Evolutionary conservation across 2,113 vertebrate genomes (phyloP), one percentile per base, ranked within the genome.

Genomic region (Spea bombifrons): DNA sequence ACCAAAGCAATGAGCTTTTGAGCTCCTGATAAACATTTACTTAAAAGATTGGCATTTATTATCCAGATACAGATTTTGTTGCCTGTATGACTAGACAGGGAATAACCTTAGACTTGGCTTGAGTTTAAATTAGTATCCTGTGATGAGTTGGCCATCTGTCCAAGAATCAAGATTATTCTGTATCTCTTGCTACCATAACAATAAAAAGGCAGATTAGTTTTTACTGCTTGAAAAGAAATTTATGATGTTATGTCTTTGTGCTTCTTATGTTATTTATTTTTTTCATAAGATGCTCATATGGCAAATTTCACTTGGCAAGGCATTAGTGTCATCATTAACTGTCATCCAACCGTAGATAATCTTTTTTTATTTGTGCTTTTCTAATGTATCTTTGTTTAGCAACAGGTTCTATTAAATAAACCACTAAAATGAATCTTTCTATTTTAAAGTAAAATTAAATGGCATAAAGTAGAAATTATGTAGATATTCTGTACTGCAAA

Each of bases 111-210:
- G 7, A 87, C 76, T 74, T 81, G 73, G 80, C 81, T 52, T 43
- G 7, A 81, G 46, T 88, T 87, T 88, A 89, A 87, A 84, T 75
- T 84, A 87, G 85, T 85, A 83, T 81, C 76, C 69, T 84, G 4
- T 82, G 76, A 85, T 84, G 71, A 66, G 50, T 12, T 82, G 81
- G 81, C 80, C 86, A 84, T 83, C 66, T 52, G 65, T 71, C 83
- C 76, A 82, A 79, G 63, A 61, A 84, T 81, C 83, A 84, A 44
- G 71, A 8, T 45, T 76, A 86, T 66, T 83, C 83, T 86, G 71
- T 66, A 66, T 84, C 87, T 83, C 65, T 82, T 86, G 86, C 70
- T 69, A 10, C 84, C 71, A 78, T 88, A 86, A 84, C 82, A 86
- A 49, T 85, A 83, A 87, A 80, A 82, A 81, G 64, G 80, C 82